A percentile compares a stretch with the other conserved stretches of the same genome.
phyloP scores from a whole-genome alignment of 1,140 invertebrate genomes.

The Atta texana region DNA sequence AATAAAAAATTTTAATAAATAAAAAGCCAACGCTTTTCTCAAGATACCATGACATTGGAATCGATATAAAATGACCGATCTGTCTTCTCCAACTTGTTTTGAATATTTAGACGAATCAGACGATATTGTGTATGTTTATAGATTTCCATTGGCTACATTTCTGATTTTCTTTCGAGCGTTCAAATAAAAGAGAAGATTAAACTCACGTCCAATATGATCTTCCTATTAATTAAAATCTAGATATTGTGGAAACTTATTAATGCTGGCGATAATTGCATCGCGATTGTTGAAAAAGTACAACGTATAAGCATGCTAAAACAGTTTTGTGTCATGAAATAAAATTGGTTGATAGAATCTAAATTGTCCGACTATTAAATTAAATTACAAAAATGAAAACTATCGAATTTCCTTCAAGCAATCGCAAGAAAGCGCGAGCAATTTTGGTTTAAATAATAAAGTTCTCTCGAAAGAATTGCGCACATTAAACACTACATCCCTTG shows the following conservation, averaged over 20 bases:
- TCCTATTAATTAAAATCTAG: conserved; percentile 45
- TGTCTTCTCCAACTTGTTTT: background rate
- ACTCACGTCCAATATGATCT: background rate
- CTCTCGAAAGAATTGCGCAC: background rate
- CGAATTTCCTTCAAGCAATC: background rate
- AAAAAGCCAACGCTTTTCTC: background rate
- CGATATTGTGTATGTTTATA: background rate
- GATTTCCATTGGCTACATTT: background rate
- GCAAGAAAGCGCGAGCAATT: background rate
- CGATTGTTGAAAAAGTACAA: background rate
- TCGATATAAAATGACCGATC: background rate
- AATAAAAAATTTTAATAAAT: background rate
- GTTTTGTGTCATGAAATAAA: background rate
- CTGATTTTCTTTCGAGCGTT: background rate
- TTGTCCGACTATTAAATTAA: background rate
- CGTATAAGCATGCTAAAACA: background rate
- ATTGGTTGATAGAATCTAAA: conserved; percentile 1
- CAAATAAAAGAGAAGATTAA: background rate
- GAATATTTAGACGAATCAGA: background rate
- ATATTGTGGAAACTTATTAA: conserved; percentile 30
- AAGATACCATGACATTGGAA: background rate
- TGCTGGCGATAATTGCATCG: conserved; percentile 4
- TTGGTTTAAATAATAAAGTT: background rate
- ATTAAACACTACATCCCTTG: background rate
- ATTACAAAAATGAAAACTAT: too few relatives aligned